A percentile compares a stretch with the other conserved stretches of the same genome.
phyloP scores from a whole-genome alignment of 1,140 invertebrate genomes.

The Drosophila melanica region DNA sequence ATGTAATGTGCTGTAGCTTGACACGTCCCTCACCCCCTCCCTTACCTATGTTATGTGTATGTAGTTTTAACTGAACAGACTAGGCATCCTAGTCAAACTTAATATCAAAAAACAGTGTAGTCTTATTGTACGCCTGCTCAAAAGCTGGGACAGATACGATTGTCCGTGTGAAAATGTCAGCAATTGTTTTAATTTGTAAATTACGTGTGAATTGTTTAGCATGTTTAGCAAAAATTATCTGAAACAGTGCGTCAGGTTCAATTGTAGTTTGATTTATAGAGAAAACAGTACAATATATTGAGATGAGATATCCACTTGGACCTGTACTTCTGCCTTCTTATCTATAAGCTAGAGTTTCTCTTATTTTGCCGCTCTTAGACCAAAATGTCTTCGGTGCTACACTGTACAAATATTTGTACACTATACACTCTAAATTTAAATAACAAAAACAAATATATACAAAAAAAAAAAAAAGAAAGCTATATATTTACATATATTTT shows the following conservation, averaged over 20 bases:
- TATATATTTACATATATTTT: constrained; percentile 61
- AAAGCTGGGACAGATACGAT: background rate
- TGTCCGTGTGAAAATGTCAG: background rate
- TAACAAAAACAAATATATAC: constrained; percentile 26
- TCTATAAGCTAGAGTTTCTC: constrained; percentile 37
- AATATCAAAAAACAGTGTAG: constrained; percentile 2
- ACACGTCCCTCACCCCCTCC: constrained; percentile 3
- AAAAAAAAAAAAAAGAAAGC: no score
- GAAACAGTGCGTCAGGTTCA: background rate
- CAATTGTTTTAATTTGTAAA: constrained; percentile 11
- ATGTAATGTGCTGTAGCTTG: constrained; percentile 45
- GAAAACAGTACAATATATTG: background rate
- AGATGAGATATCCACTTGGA: constrained; percentile 4
- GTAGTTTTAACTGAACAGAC: constrained; percentile 32
- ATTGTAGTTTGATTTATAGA: constrained; percentile 1
- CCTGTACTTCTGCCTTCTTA: constrained; percentile 26
- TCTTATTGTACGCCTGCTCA: constrained; percentile 10
- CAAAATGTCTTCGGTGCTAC: constrained; percentile 13
- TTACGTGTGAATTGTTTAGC: background rate
- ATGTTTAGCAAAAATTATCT: constrained; percentile 2
- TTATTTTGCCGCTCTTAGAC: constrained; percentile 14
- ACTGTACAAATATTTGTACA: constrained; percentile 27
- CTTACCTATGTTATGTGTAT: constrained; percentile 31
- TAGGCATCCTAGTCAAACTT: constrained; percentile 34
- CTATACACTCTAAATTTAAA: constrained; percentile 42